phyloP scores from a whole-genome alignment of 2,888 invertebrate genomes.

The Coremacera marginata region DNA sequence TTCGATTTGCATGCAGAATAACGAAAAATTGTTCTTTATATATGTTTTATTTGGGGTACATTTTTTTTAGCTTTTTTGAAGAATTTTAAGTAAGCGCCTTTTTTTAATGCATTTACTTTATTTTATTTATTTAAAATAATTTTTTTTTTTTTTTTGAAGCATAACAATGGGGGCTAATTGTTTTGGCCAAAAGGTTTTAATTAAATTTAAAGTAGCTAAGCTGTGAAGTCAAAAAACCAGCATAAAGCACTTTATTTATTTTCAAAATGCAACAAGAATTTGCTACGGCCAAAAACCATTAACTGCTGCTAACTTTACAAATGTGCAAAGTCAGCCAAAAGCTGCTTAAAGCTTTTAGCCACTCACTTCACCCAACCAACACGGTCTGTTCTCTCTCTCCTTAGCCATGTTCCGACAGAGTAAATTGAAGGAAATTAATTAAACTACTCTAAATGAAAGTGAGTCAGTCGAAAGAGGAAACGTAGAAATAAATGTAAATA shows the following conservation, averaged over 20 bases:
- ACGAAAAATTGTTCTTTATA: conserved; percentile 7
- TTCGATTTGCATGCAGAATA: conserved; percentile 69
- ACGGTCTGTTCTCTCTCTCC: neutral
- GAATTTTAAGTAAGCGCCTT: neutral
- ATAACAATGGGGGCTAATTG: neutral
- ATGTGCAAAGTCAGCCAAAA: neutral
- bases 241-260: neutral
- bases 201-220: conserved; percentile 19
- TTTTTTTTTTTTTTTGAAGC: neutral
- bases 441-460: conserved; percentile 45
- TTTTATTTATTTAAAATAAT: no score
- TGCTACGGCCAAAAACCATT: neutral
- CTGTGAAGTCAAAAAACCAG: neutral
- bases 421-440: conserved; percentile 37
- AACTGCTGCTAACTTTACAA: neutral
- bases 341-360: neutral
- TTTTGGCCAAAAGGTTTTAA: conserved; percentile 11
- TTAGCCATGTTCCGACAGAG: conserved; percentile 1
- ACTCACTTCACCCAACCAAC: neutral
- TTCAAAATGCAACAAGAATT: neutral
- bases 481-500: conserved; percentile 57
- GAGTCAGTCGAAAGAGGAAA: conserved; percentile 46
- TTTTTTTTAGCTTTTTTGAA: neutral
- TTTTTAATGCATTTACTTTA: neutral
- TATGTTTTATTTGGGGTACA: neutral